A percentile compares a stretch with the other conserved stretches of the same genome.
phyloP scores from a whole-genome alignment of 1,140 invertebrate genomes.

The Drosophila eugracilis region DNA sequence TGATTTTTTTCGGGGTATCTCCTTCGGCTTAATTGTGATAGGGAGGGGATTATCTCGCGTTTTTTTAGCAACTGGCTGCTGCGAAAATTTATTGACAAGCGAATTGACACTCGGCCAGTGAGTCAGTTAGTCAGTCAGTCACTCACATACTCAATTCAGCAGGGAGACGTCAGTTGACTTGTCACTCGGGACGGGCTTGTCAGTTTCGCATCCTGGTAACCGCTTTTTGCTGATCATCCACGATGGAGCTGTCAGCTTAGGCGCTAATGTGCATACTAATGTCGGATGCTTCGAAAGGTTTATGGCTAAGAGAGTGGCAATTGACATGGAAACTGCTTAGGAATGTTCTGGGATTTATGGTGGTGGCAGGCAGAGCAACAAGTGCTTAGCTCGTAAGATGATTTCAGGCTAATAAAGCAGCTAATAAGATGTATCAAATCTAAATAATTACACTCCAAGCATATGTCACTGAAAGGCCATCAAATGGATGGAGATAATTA shows the following conservation, averaged over 20 bases:
- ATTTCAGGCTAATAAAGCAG: too few species aligned
- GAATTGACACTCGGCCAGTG: constrained; percentile 50
- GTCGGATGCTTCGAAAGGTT: constrained; percentile 13
- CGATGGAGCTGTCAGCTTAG: constrained; percentile 59
- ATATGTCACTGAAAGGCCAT: neutral
- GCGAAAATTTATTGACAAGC: constrained; percentile 76
- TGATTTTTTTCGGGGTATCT: constrained; percentile 41
- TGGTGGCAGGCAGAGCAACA: neutral
- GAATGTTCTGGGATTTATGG: constrained; percentile 6
- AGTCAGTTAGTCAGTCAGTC: constrained; percentile 33
- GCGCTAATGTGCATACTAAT: constrained; percentile 72
- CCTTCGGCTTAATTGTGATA: constrained; percentile 65
- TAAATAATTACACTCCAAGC: neutral
- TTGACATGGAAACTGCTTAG: constrained; percentile 13
- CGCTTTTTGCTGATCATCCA: constrained; percentile 39
- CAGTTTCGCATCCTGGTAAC: constrained; percentile 69
- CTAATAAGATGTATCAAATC: too few species aligned
- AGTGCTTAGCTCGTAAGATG: neutral
- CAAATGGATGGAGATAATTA: neutral
- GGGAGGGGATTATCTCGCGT: constrained; percentile 68
- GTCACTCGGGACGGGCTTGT: constrained; percentile 65
- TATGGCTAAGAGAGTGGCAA: neutral
- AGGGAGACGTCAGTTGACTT: constrained; percentile 61
- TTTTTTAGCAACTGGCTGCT: constrained; percentile 34
- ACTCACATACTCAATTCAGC: constrained; percentile 40